Evolutionary conservation across 37 sponge, comb jelly and placozoan genomes (phyloP), one percentile per base, ranked within the genome.

Genomic region (Spongilla lacustris): DNA sequence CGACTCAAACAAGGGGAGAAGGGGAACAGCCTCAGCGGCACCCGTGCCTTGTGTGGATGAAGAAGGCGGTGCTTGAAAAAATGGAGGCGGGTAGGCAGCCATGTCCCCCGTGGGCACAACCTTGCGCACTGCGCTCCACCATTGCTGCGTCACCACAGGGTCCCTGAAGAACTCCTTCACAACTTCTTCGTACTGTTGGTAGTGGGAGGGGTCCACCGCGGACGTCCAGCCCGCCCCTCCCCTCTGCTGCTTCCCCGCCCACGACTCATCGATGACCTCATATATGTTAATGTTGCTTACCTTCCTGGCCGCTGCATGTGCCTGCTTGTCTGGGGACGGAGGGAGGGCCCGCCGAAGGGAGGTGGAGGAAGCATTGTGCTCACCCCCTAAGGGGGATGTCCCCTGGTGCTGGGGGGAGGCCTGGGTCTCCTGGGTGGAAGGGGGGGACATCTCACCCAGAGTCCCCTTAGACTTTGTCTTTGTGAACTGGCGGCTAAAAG

Each of bases 271-370:
- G 66, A 90, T 90, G 36, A 36, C 68, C 77, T 90, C 90, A 68
- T 90, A 90, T 9, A 90, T 90, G 75, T 90, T n/a, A n/a, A n/a
- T 90, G 70, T 74, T 71, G 66, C 68, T 34, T 11, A 28, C 35
- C 49, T 41, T 70, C 3, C 26, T 6, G 11, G 41, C 35, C 17
- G 66, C 2, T 27, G 9, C 8, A 2, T 5, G 36, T 13, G 66
- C 29, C 5, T 21, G 12, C 28, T 90, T 84, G 28, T 71, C 46
- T 2, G 90, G 90, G 23, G 85, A 90, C 28, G 90, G 90, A 27
- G 90, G 90, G 75, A 90, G 85, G 21, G 90, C n/a, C n/a, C n/a
- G 90, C 2, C 90, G 48, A 33, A 31, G 17, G 67, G 28, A n/a
- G 87, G 27, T 9, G 24, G 50, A 11, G 22, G 25, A 70, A 3